phyloP scores from a whole-genome alignment of 2,797 vertebrate genomes.

The Pseudochaenichthys georgianus region DNA sequence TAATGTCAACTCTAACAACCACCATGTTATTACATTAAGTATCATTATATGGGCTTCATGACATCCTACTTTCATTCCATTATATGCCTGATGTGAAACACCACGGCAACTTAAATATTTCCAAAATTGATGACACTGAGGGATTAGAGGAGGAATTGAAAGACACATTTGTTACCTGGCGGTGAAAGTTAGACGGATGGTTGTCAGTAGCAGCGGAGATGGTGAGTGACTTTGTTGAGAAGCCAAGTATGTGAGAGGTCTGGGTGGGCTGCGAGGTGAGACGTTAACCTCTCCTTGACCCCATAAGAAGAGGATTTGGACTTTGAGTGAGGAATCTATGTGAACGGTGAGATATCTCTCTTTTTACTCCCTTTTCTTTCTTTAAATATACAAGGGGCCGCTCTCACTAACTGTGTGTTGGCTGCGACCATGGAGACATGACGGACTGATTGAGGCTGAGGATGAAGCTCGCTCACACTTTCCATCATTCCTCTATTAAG shows the following conservation, averaged over 20 bases:
- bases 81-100: background rate
- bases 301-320: constrained; percentile 82
- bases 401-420: constrained; percentile 36
- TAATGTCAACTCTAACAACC: background rate
- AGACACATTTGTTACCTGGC: constrained; percentile 26
- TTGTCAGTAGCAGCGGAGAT: constrained; percentile 22
- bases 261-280: constrained; percentile 63
- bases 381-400: constrained; percentile 62
- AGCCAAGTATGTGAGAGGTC: constrained; percentile 83
- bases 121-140: background rate
- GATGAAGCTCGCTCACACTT: constrained; percentile 16
- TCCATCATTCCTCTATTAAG: constrained; percentile 20
- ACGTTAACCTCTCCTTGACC: constrained; percentile 83
- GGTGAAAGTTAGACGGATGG: constrained; percentile 34
- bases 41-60: background rate
- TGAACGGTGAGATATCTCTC: constrained; percentile 81
- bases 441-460: constrained; percentile 7
- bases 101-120: background rate
- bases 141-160: constrained; percentile 16
- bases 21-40: background rate
- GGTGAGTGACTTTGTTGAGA: constrained; percentile 62
- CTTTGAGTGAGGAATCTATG: constrained; percentile 85
- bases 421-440: constrained; percentile 57
- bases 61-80: background rate
- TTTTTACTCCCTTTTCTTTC: constrained; percentile 51